A percentile compares a stretch with the other conserved stretches of the same genome.
phyloP scores from a whole-genome alignment of 2,797 vertebrate species.

The Amblyraja radiata region DNA sequence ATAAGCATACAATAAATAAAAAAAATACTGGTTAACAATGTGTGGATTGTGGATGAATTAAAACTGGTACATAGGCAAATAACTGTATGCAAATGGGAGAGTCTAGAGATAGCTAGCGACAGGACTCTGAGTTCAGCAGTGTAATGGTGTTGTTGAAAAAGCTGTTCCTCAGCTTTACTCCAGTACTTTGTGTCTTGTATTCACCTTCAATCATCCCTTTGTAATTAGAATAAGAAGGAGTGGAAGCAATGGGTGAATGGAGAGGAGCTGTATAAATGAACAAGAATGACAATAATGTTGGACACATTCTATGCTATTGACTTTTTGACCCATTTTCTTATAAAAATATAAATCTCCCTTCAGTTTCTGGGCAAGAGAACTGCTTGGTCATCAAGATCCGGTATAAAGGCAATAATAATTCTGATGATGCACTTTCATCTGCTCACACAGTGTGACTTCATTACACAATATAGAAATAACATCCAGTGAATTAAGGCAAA shows the following conservation, averaged over 20 bases:
- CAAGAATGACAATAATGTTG: neutral
- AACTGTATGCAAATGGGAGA: too few species aligned
- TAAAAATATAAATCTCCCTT: neutral
- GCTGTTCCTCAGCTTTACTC: too few species aligned
- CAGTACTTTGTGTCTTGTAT: too few species aligned
- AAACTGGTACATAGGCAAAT: too few species aligned
- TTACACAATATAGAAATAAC: conserved; percentile 14
- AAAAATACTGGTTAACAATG: too few species aligned
- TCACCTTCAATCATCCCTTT: neutral
- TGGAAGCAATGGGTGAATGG: neutral
- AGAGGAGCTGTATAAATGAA: neutral
- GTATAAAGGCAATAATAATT: conserved; percentile 12
- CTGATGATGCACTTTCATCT: conserved; percentile 20
- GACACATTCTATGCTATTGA: neutral
- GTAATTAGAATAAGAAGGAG: neutral
- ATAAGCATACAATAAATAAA: too few species aligned
- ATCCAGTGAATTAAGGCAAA: conserved; percentile 31
- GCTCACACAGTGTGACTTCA: conserved; percentile 26
- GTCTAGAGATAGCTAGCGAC: too few species aligned
- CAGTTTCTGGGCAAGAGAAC: neutral
- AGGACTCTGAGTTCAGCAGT: too few species aligned
- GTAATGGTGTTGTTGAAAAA: too few species aligned
- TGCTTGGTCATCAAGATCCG: conserved; percentile 11
- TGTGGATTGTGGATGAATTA: too few species aligned
- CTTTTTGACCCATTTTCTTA: neutral